Evolutionary conservation across 2,888 invertebrate genomes (phyloP).

Genomic region (Dioctria rufipes): DNA sequence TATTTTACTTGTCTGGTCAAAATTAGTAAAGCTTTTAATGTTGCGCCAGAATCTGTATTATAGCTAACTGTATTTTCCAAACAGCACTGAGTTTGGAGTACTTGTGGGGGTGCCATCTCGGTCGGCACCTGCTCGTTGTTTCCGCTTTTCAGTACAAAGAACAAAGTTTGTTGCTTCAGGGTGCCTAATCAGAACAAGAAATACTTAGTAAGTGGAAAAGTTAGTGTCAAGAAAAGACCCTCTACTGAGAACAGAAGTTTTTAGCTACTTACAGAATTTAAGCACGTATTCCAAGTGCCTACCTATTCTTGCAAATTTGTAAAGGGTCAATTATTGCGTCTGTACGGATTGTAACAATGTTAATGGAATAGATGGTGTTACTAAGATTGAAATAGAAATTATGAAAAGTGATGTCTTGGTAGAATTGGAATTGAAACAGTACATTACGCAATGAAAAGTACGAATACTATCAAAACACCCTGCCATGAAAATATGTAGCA

Average conservation of each 20-base stretch:
- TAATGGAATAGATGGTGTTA: too few relatives aligned
- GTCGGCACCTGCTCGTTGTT: conserved; percentile 37
- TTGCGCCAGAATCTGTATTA: not conserved
- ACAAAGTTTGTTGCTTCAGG: conserved; percentile 42
- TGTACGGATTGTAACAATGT: too few relatives aligned
- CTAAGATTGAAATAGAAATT: too few relatives aligned
- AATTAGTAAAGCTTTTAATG: conserved; percentile 47
- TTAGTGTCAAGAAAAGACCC: conserved; percentile 34
- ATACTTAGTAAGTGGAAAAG: conserved; percentile 48
- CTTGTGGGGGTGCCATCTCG: conserved; percentile 12
- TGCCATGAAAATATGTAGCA: too few relatives aligned
- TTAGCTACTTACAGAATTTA: conserved; percentile 27
- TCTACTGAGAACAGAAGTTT: not conserved
- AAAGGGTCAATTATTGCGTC: conserved; percentile 14
- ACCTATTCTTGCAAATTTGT: conserved; percentile 17
- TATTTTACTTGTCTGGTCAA: conserved; percentile 50
- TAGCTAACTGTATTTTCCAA: too few relatives aligned
- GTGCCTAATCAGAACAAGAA: conserved; percentile 48
- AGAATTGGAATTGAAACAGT: too few relatives aligned
- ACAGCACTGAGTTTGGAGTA: conserved; percentile 5
- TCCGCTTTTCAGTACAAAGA: conserved; percentile 37
- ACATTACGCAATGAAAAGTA: too few relatives aligned
- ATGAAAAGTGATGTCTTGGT: too few relatives aligned
- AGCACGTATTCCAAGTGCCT: conserved; percentile 10
- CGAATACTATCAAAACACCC: too few relatives aligned